These are phyloP conservation scores for Oegoconia quadripuncta DNA, from an alignment of 2,888 invertebrate genomes.

Conservation along the genomic window DNA sequence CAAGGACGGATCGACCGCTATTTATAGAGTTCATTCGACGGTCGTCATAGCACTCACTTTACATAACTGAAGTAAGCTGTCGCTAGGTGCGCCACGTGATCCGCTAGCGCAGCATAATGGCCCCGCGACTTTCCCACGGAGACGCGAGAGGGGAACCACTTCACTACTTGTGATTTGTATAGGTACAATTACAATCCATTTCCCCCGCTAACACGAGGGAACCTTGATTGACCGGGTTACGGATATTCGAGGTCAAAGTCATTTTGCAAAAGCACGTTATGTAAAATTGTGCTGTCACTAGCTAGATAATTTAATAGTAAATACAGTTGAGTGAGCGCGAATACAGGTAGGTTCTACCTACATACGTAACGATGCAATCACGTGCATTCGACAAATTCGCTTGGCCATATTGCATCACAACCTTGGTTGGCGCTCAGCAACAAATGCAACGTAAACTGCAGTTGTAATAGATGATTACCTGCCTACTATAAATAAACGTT, in stretches of 20 bases:
- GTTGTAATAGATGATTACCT: too few relatives aligned
- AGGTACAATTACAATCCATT: slow-evolving; percentile 46
- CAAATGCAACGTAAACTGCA: slow-evolving; percentile 59
- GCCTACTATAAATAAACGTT: too few relatives aligned
- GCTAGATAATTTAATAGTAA: too few relatives aligned
- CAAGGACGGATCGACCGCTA: slow-evolving; percentile 77
- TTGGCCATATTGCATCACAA: slow-evolving; percentile 65
- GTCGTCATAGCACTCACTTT: slow-evolving; percentile 68
- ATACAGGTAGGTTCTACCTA: too few relatives aligned
- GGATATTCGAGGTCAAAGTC: slow-evolving; percentile 35
- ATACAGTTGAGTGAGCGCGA: slow-evolving; percentile 28
- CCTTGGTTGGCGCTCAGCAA: slow-evolving; percentile 68
- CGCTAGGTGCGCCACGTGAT: slow-evolving; percentile 60
- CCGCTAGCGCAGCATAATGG: slow-evolving; percentile 30
- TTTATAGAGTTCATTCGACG: slow-evolving; percentile 72
- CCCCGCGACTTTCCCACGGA: slow-evolving; percentile 55
- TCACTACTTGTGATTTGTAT: too few relatives aligned
- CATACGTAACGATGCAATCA: slow-evolving; percentile 60
- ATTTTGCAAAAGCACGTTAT: slow-evolving; percentile 3
- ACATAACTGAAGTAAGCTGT: slow-evolving; percentile 64
- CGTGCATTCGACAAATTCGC: slow-evolving; percentile 55
- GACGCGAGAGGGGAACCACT: slow-evolving; percentile 8
- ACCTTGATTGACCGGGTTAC: slow-evolving; percentile 31
- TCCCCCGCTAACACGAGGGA: slow-evolving; percentile 40
- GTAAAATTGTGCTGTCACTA: too few relatives aligned